These are phyloP conservation scores for Nothocercus nigrocapillus DNA, from an alignment of 2,113 vertebrate species.

Conservation along the genomic window DNA sequence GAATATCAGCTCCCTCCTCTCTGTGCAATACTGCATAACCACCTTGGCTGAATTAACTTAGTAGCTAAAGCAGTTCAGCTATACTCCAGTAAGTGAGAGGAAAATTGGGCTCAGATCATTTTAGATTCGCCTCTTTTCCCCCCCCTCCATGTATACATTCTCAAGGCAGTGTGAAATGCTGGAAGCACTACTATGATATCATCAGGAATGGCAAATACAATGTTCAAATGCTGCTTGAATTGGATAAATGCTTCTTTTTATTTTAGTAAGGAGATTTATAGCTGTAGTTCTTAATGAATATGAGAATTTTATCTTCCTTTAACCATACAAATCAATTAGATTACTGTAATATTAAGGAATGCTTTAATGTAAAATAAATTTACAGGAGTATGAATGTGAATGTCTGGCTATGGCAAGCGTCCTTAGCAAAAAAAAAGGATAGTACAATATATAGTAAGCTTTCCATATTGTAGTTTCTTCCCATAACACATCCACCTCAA, in stretches of 20 bases:
- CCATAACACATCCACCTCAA: background rate
- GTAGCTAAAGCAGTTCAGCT: background rate
- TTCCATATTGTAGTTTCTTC: background rate
- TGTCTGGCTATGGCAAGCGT: background rate
- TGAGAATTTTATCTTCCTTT: slow-evolving; percentile 19
- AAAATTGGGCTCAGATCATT: background rate
- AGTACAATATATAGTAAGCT: background rate
- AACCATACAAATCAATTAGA: background rate
- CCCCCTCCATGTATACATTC: background rate
- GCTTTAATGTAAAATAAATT: background rate
- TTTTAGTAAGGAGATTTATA: slow-evolving; percentile 18
- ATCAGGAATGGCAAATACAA: background rate
- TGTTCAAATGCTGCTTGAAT: background rate
- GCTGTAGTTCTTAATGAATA: background rate
- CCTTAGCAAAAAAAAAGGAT: background rate
- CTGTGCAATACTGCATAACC: background rate
- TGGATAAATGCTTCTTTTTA: slow-evolving; percentile 16
- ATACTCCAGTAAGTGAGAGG: background rate
- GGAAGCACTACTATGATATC: background rate
- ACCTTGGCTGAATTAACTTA: background rate
- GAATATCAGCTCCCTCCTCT: background rate
- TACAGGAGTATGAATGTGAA: background rate
- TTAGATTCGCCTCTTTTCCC: background rate
- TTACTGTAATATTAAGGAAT: background rate
- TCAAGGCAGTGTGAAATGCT: background rate